Evolutionary conservation across 2,888 invertebrate species (phyloP).

Genomic region (Platerodrilus igneus): DNA sequence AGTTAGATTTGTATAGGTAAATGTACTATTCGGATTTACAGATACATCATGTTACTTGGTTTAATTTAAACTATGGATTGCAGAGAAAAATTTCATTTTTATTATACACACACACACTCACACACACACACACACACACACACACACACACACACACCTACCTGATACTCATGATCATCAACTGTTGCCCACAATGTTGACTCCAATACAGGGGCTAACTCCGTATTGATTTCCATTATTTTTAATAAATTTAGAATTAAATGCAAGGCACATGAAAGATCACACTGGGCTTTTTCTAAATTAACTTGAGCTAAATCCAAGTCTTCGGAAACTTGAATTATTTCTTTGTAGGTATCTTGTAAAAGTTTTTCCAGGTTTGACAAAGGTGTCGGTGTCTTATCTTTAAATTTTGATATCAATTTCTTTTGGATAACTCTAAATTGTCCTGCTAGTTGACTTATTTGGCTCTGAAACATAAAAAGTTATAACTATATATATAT

Average conservation of each 20-base stretch:
- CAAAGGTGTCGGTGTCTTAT: constrained; percentile 71
- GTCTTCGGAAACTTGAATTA: constrained; percentile 50
- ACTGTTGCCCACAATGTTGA: constrained; percentile 37
- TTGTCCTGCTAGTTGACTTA: constrained; percentile 61
- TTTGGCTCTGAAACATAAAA: constrained; percentile 49
- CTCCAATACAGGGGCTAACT: constrained; percentile 32
- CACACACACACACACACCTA: too few species aligned
- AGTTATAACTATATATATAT: too few species aligned
- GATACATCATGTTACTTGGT: too few species aligned
- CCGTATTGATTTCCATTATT: constrained; percentile 36
- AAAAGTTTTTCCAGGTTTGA: constrained; percentile 67
- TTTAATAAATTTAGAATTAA: constrained; percentile 36
- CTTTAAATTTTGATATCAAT: constrained; percentile 71
- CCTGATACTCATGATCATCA: constrained; percentile 41
- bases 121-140: too few species aligned
- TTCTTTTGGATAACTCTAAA: constrained; percentile 73
- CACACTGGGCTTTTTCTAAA: constrained; percentile 35
- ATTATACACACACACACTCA: too few species aligned
- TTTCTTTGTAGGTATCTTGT: constrained; percentile 63
- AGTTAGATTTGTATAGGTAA: too few species aligned
- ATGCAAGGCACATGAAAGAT: constrained; percentile 39
- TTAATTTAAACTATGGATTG: too few species aligned
- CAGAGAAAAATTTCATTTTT: too few species aligned
- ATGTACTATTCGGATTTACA: too few species aligned
- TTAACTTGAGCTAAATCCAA: constrained; percentile 49